Percentiles rank a stretch among this genome's conserved stretches.
These are phyloP conservation scores for Heteromormyrus szaboi DNA, from an alignment of 2,797 vertebrate species.

Conservation along the genomic window DNA sequence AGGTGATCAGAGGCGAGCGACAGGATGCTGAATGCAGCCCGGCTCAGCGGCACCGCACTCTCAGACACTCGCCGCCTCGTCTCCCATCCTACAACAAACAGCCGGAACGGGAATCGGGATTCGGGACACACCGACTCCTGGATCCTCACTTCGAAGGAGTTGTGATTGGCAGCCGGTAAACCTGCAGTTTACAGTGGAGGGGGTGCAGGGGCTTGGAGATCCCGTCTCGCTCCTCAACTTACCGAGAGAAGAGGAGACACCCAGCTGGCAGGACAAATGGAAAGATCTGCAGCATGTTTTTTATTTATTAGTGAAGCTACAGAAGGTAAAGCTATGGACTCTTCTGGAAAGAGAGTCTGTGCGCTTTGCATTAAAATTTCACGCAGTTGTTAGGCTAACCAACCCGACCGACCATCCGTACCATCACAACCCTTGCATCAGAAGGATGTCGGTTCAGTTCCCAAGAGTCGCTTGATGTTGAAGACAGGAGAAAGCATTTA, in stretches of 20 bases:
- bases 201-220: not conserved
- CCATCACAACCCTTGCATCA: not conserved
- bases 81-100: not conserved
- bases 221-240: not conserved
- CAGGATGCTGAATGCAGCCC: constrained; percentile 45
- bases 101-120: constrained; percentile 17
- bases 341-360: not conserved
- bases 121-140: constrained; percentile 43
- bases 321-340: not conserved
- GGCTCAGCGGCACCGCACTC: constrained; percentile 46
- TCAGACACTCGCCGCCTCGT: constrained; percentile 35
- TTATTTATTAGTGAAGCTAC: not conserved
- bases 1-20: constrained; percentile 60
- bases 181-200: constrained; percentile 31
- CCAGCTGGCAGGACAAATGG: not conserved
- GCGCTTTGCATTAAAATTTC: not conserved
- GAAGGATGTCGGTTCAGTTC: not conserved
- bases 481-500: not conserved
- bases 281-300: not conserved
- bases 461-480: not conserved
- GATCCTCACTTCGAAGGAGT: constrained; percentile 53
- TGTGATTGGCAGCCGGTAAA: not conserved
- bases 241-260: not conserved
- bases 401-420: not conserved
- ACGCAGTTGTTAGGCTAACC: not conserved